These are phyloP conservation scores for Spongilla lacustris DNA, from an alignment of 37 sponge, comb jelly and placozoan genomes.

Conservation along the genomic window DNA sequence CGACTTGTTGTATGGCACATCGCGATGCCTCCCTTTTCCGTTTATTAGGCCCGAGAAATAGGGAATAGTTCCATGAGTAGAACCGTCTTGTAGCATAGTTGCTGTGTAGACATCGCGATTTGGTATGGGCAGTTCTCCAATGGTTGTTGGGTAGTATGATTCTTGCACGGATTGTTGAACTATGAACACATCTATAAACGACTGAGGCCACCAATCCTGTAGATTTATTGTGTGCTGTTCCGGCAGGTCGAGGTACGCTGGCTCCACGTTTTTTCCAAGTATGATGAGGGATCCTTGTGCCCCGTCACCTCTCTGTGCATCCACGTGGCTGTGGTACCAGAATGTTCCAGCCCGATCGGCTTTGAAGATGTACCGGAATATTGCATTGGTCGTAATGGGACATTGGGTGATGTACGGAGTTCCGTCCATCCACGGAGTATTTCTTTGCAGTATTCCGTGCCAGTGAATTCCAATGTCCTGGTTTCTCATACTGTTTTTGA, in stretches of 20 bases:
- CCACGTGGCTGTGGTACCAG: slow-evolving; percentile 88
- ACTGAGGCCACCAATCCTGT: slow-evolving; percentile 53
- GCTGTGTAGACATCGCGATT: slow-evolving; percentile 12
- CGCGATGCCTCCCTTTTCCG: slow-evolving; percentile 58
- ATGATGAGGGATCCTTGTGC: slow-evolving; percentile 72
- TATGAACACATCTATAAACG: slow-evolving; percentile 38
- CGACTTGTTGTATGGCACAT: slow-evolving; percentile 30
- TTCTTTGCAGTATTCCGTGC: slow-evolving; percentile 82
- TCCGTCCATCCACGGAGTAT: slow-evolving; percentile 86
- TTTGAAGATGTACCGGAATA: slow-evolving; percentile 64
- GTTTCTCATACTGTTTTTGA: slow-evolving; percentile 47
- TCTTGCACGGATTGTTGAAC: slow-evolving; percentile 18
- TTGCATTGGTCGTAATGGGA: slow-evolving; percentile 60
- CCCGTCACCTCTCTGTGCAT: slow-evolving; percentile 67
- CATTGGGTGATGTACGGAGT: slow-evolving; percentile 75
- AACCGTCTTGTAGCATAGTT: slow-evolving; percentile 49
- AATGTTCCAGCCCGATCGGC: slow-evolving; percentile 69
- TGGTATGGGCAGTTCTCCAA: slow-evolving; percentile 35
- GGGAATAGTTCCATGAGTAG: slow-evolving; percentile 31
- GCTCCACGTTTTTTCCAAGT: slow-evolving; percentile 9
- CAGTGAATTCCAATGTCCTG: slow-evolving; percentile 74
- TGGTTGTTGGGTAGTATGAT: slow-evolving; percentile 15
- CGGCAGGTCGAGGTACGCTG: slow-evolving; percentile 46
- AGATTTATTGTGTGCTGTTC: slow-evolving; percentile 56
- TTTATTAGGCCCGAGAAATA: slow-evolving; percentile 80